Base-by-base conservation (phyloP, 1,140 invertebrate genomes). In the Melitaea cinxia region DNA sequence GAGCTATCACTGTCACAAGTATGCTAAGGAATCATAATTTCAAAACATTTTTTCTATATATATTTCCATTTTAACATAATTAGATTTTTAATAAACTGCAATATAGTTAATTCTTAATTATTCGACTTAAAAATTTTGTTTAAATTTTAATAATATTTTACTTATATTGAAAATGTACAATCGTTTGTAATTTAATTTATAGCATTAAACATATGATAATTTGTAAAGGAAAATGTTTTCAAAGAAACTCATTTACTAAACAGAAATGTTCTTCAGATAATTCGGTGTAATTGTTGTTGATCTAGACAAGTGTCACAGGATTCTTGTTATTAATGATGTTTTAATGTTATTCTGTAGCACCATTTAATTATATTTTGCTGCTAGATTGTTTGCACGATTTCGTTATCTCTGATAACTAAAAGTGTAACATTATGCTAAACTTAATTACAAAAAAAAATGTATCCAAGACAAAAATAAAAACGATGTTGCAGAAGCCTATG, bases 271-370 rank as follows among this genome's bases (percentile, higher is more conserved):
- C 49, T 64, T 71, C 71, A 23, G 53, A 50, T n/a, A 83, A 85
- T 75, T 82, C 66, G 57, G 64, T 65, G 70, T 78, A 83, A 83
- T 78, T 81, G 78, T 85, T 82, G 72, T 85, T 82, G 85, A 85
- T 81, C 77, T 83, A 65, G 68, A 67, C 69, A 81, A 81, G 65
- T 83, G 85, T 83, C 70, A 62, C 75, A 72, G 75, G 75, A 76
- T 83, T 78, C 76, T 65, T 69, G 73, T 88, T 84, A 88, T 88
- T 84, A 85, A 88, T 83, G 85, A 75, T 82, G 71, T 84, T 82
- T 78, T 82, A 82, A 81, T 71, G 75, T 78, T 76, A 72, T 65
- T 77, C 66, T 77, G 67, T 73, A 77, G 70, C 77, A 77, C 70
- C 76, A 78, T 83, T 82, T 82, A 83, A 85, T 84, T 85, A 83